phyloP scores from a whole-genome alignment of 1,140 invertebrate genomes.

The Lysiphlebus fabarum region DNA sequence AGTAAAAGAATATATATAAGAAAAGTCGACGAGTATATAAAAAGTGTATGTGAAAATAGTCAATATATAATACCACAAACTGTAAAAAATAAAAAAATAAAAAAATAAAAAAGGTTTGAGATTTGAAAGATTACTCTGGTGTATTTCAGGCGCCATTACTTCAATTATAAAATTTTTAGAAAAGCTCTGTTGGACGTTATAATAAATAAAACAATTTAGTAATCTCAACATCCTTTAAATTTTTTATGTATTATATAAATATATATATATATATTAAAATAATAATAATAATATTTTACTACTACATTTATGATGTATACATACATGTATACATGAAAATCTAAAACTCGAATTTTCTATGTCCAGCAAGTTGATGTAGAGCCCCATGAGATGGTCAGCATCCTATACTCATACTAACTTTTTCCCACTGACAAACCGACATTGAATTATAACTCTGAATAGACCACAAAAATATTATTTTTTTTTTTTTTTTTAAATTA shows the following conservation, averaged over 20 bases:
- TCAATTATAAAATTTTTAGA: slow-evolving; percentile 5
- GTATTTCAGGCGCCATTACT: not conserved
- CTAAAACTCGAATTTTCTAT: not conserved
- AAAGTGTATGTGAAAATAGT: not conserved
- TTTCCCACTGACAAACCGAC: slow-evolving; percentile 30
- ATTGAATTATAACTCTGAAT: slow-evolving; percentile 43
- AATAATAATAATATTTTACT: not conserved
- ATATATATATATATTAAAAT: not conserved
- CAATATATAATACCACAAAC: not conserved
- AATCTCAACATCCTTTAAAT: slow-evolving; percentile 33
- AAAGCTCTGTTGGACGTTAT: not conserved
- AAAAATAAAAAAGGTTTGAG: too few species aligned
- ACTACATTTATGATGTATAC: not conserved
- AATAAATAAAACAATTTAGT: slow-evolving; percentile 44
- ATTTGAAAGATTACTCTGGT: too few species aligned
- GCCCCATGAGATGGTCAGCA: slow-evolving; percentile 33
- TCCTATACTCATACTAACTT: not conserved
- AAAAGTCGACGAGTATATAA: too few species aligned
- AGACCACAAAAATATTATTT: slow-evolving; percentile 15
- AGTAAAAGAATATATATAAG: too few species aligned
- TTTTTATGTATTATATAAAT: not conserved
- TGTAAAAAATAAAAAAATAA: too few species aligned
- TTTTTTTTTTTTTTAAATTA: slow-evolving; percentile 1
- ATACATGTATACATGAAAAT: slow-evolving; percentile 5
- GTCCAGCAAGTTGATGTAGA: slow-evolving; percentile 42